Evolutionary conservation across 1,140 invertebrate genomes (phyloP).

Genomic region (silkworm (Bombyx mori)): ASM3026992v2 NC_085111.1:8522001-8522500

Average conservation of each 20-base stretch:
- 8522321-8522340: not conserved
- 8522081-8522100: too few species aligned
- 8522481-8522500: too few species aligned
- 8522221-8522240: constrained; percentile 44
- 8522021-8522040: too few species aligned
- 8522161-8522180: constrained; percentile 15
- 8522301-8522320: constrained; percentile 35
- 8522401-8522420: too few species aligned
- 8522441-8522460: too few species aligned
- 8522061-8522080: too few species aligned
- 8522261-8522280: constrained; percentile 49
- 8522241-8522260: constrained; percentile 43
- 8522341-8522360: not conserved
- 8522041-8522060: too few species aligned
- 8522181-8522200: constrained; percentile 41
- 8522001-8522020: not conserved
- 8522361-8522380: not conserved
- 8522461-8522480: too few species aligned
- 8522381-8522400: too few species aligned
- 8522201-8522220: constrained; percentile 40
- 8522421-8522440: too few species aligned
- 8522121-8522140: not conserved
- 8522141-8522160: constrained; percentile 20
- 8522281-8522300: constrained; percentile 63
- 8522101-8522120: too few species aligned